phyloP scores from a whole-genome alignment of 1,140 invertebrate genomes.

The Ceratina calcarata region DNA sequence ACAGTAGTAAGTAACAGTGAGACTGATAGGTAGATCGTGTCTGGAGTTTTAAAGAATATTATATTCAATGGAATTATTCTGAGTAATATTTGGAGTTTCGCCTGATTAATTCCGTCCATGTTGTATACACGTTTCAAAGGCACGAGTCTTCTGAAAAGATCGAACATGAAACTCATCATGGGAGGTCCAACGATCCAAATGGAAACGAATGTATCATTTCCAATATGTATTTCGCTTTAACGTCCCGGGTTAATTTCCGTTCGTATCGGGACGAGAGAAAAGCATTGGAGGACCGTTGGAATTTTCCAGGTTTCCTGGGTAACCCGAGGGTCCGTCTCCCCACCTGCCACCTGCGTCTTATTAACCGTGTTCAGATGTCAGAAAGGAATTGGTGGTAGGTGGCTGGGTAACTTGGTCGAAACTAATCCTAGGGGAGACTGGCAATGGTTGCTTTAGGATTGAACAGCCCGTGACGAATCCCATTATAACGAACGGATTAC shows the following conservation, averaged over 20 bases:
- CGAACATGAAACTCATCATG: not conserved
- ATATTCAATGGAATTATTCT: too few relatives aligned
- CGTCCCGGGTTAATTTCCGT: slow-evolving; percentile 15
- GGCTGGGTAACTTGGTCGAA: slow-evolving; percentile 42
- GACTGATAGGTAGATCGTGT: too few relatives aligned
- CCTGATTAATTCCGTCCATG: too few relatives aligned
- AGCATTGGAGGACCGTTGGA: not conserved
- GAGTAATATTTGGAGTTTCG: too few relatives aligned
- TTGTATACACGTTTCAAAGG: too few relatives aligned
- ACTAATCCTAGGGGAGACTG: slow-evolving; percentile 44
- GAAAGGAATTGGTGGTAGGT: slow-evolving; percentile 24
- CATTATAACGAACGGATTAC: slow-evolving; percentile 59
- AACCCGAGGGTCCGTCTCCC: slow-evolving; percentile 18
- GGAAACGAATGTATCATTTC: not conserved
- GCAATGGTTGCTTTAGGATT: slow-evolving; percentile 9
- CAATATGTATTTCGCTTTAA: slow-evolving; percentile 1
- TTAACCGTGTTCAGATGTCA: slow-evolving; percentile 42
- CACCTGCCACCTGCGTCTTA: slow-evolving; percentile 30
- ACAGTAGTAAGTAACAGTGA: too few relatives aligned
- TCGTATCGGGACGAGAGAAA: not conserved
- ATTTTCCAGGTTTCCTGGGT: slow-evolving; percentile 32
- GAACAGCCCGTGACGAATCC: slow-evolving; percentile 50
- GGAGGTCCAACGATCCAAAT: not conserved
- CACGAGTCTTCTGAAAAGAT: not conserved
- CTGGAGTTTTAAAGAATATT: too few relatives aligned